phyloP scores from a whole-genome alignment of 2,797 vertebrate genomes.

The Parauchenoglanis ngamensis region DNA sequence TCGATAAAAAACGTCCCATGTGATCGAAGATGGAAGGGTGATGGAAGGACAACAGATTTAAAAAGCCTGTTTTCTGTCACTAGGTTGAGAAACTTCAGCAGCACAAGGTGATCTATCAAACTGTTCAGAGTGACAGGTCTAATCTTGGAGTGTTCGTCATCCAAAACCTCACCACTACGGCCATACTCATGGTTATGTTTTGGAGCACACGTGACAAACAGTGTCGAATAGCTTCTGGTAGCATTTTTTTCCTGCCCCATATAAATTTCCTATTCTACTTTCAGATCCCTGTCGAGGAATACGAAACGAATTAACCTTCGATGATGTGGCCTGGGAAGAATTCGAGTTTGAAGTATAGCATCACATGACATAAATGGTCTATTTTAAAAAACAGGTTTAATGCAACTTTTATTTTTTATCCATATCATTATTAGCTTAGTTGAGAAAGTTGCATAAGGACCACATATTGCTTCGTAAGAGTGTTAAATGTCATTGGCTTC shows the following conservation, averaged over 20 bases:
- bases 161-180: background rate
- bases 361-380: background rate
- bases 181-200: background rate
- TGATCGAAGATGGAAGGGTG: background rate
- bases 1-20: conserved; percentile 13
- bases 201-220: background rate
- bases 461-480: background rate
- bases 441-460: background rate
- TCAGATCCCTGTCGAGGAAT: too few relatives aligned
- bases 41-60: conserved; percentile 12
- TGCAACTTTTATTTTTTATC: background rate
- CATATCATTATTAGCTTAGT: background rate
- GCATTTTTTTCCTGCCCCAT: background rate
- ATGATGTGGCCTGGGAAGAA: background rate
- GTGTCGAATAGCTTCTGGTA: background rate
- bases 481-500: background rate
- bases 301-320: background rate
- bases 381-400: background rate
- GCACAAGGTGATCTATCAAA: background rate
- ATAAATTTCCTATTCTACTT: background rate
- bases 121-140: background rate
- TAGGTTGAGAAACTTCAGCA: conserved; percentile 8
- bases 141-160: background rate
- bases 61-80: background rate
- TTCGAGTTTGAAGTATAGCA: background rate